Base-by-base conservation (phyloP, 2,113 vertebrate genomes). In the Lutjanus erythropterus region DNA sequence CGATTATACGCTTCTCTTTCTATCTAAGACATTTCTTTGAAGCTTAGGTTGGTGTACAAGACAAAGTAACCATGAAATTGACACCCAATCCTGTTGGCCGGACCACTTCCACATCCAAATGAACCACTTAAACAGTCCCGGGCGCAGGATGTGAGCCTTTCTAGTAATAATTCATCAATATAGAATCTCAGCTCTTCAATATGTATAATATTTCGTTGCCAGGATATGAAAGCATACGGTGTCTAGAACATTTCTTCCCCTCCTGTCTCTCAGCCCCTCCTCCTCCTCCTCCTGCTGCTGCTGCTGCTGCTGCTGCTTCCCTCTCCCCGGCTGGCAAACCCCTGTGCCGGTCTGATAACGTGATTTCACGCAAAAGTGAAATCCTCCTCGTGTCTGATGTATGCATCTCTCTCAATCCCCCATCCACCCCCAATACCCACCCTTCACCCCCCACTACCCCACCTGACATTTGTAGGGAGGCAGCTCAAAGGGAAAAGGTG, bases 61-160 rank as follows among this genome's bases (percentile, higher is more conserved):
- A 89, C 88, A 93, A 92, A 91, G 88, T 88, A 85, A 84, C 60
- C 85, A 39, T 92, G 89, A 91, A 91, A 93, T 92, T 80, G 86
- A 92, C 85, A 81, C 66, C 71, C 71, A 62, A 85, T 85, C 56
- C 72, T 37, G 53, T 66, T 78, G 88, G 70, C 71, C 59, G 9
- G 31, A 77, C 60, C 70, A 35, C 39, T 50, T 83, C 53, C 67
- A 33, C 84, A 47, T 62, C 66, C 60, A 75, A 77, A 84, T 67
- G 33, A 73, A 75, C 11, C 60, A 53, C 75, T 88, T 87, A 58
- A 79, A 84, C 41, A 64, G 55, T 64, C 35, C 55, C 27, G 31
- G 59, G 23, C 19, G 9, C 6, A 41, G 23, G 62, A 61, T 27
- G 18, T 25, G 12, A 76, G 55, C 29, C 44, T 64, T 29, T 76